A percentile compares a stretch with the other conserved stretches of the same genome.
Conservation (phyloP, 1,140 invertebrate species). For the Brachionus koreanus region DNA sequence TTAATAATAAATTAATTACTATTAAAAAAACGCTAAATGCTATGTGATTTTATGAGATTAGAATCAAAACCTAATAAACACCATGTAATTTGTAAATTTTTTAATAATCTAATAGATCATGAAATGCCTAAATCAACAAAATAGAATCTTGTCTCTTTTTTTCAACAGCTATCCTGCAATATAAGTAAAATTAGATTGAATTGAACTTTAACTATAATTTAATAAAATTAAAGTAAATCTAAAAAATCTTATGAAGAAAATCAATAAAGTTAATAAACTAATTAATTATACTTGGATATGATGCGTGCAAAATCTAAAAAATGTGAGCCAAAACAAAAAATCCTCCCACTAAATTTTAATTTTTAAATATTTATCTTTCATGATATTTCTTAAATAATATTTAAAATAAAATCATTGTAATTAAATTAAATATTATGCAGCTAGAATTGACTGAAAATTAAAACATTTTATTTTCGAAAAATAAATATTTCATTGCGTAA, state of each 20-base stretch:
- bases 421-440: neutral
- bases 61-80: no score
- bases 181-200: neutral
- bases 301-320: neutral
- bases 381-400: neutral
- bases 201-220: neutral
- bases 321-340: neutral
- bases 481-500: neutral
- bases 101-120: no score
- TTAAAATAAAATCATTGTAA: neutral
- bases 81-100: no score
- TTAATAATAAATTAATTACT: no score
- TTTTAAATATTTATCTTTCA: neutral
- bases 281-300: neutral
- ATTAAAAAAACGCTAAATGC: no score
- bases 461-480: neutral
- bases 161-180: neutral
- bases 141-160: no score
- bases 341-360: neutral
- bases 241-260: neutral
- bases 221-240: neutral
- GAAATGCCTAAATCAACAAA: no score
- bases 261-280: neutral
- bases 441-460: neutral
- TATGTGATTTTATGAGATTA: no score